Evolutionary conservation across 2,113 vertebrate species (phyloP).

Genomic region (Corythornis madagascariensis): DNA sequence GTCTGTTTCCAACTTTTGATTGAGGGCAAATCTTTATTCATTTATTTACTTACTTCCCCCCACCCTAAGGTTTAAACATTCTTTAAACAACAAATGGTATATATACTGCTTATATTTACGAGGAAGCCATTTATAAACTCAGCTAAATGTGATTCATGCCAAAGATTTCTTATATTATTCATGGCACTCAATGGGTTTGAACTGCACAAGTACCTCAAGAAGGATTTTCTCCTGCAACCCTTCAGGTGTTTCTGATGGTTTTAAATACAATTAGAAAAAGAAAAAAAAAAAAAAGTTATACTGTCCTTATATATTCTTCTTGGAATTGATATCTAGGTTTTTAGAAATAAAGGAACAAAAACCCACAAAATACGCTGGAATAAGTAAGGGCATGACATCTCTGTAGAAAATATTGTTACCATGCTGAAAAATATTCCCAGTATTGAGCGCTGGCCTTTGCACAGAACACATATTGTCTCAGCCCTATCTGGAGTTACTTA

Average conservation of each 20-base stretch:
- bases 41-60: not conserved
- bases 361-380: not conserved
- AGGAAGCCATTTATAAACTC: not conserved
- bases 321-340: not conserved
- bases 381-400: not conserved
- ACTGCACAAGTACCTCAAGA: not conserved
- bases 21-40: not conserved
- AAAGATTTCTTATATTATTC: not conserved
- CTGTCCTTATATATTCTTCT: not conserved
- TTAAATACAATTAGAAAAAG: not conserved
- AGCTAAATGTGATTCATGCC: not conserved
- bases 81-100: not conserved
- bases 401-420: not conserved
- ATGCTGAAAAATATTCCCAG: not conserved
- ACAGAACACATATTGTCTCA: not conserved
- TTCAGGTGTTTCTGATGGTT: not conserved
- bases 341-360: not conserved
- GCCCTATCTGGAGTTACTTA: not conserved
- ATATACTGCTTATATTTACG: not conserved
- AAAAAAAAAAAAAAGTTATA: not conserved
- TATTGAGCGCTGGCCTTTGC: not conserved
- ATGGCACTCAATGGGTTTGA: not conserved
- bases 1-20: not conserved
- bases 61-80: not conserved
- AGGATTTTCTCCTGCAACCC: not conserved